Percentiles rank a stretch among this genome's conserved stretches.
phyloP scores from a whole-genome alignment of 2,888 invertebrate species.

The Coremacera marginata region DNA sequence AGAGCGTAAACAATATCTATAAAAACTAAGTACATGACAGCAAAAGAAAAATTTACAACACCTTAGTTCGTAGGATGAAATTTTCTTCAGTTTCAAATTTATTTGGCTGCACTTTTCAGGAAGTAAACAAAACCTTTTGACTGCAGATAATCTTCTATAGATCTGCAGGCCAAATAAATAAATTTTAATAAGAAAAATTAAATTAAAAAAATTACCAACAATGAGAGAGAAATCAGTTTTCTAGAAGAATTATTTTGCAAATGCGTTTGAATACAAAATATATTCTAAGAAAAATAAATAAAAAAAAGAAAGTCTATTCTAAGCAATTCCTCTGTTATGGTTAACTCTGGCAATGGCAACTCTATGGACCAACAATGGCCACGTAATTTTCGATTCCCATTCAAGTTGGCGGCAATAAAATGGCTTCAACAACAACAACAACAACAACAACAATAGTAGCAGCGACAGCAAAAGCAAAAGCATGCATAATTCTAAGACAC shows the following conservation, averaged over 20 bases:
- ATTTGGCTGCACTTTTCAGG: too few species aligned
- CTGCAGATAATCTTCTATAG: background rate
- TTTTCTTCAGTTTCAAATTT: background rate
- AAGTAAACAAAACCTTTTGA: background rate
- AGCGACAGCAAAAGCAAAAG: background rate
- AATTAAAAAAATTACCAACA: too few species aligned
- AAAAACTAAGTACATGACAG: too few species aligned
- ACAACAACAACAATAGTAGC: background rate
- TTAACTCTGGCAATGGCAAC: background rate
- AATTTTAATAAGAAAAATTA: background rate
- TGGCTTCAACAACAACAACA: background rate
- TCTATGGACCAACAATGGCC: background rate
- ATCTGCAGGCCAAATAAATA: background rate
- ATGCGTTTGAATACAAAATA: background rate
- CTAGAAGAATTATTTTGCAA: too few species aligned
- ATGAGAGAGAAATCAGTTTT: too few species aligned
- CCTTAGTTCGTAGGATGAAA: background rate
- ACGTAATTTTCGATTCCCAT: background rate
- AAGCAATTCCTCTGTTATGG: too few species aligned
- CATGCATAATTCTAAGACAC: slow-evolving; percentile 7
- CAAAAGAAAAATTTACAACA: slow-evolving; percentile 6
- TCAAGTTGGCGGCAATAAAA: background rate
- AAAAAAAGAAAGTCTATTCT: too few species aligned
- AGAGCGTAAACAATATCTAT: background rate
- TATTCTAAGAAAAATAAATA: background rate